A percentile compares a stretch with the other conserved stretches of the same genome.
Conservation (phyloP, 2,888 invertebrate species). For the Spilosoma lubricipeda region DNA sequence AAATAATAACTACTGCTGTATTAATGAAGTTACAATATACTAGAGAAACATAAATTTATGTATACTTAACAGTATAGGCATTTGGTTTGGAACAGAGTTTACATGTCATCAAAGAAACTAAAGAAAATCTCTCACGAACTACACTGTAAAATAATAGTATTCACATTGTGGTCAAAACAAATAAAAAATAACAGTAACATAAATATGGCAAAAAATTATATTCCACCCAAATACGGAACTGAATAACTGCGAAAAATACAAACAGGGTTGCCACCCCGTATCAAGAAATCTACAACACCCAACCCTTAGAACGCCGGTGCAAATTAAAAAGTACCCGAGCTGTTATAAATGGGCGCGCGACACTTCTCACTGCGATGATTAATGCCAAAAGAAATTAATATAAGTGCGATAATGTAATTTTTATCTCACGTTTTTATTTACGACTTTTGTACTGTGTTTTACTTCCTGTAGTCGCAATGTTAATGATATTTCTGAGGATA, state of each 20-base stretch:
- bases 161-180: neutral
- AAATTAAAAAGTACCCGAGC: slow-evolving; percentile 71
- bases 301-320: slow-evolving; percentile 65
- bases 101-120: neutral
- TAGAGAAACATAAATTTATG: neutral
- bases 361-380: slow-evolving; percentile 71
- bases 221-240: neutral
- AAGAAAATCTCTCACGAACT: neutral
- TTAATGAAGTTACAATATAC: too few species aligned
- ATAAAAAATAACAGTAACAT: neutral
- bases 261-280: slow-evolving; percentile 36
- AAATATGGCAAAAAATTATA: neutral
- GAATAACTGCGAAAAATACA: slow-evolving; percentile 20
- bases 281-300: slow-evolving; percentile 52
- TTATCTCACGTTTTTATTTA: slow-evolving; percentile 80
- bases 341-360: slow-evolving; percentile 66
- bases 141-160: neutral
- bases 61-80: neutral
- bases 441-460: slow-evolving; percentile 52
- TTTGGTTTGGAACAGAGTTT: neutral
- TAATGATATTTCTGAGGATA: slow-evolving; percentile 47
- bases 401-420: slow-evolving; percentile 79
- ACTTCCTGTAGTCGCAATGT: slow-evolving; percentile 49
- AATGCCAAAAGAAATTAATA: slow-evolving; percentile 83
- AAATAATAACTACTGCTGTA: too few species aligned